phyloP scores from a whole-genome alignment of 2,888 invertebrate species.

The Panzeria rudis region DNA sequence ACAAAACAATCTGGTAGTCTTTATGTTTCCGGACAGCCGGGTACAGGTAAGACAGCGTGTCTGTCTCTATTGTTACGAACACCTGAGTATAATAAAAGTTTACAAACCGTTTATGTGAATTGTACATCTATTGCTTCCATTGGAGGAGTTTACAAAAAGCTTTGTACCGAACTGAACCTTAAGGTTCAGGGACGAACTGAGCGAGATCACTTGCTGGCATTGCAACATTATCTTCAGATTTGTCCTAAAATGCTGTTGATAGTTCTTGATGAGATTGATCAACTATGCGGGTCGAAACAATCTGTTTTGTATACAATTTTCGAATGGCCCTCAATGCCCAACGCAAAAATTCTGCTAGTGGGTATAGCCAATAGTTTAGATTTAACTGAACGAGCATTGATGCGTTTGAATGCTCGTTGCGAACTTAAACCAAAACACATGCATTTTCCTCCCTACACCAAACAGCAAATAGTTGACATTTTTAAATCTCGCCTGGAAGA shows the following conservation, averaged over 20 bases:
- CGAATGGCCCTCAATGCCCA: conserved; percentile 92
- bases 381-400: conserved; percentile 94
- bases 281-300: conserved; percentile 91
- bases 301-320: conserved; percentile 96
- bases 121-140: conserved; percentile 96
- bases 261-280: conserved; percentile 98
- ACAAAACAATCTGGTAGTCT: conserved; percentile 90
- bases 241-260: conserved; percentile 89
- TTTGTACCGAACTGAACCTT: conserved; percentile 89
- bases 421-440: conserved; percentile 90
- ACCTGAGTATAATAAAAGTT: conserved; percentile 84
- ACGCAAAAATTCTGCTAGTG: conserved; percentile 90
- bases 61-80: conserved; percentile 89
- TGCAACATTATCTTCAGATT: conserved; percentile 88
- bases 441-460: conserved; percentile 96
- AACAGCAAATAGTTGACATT: conserved; percentile 94
- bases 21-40: conserved; percentile 98
- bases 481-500: conserved; percentile 90
- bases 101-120: conserved; percentile 88
- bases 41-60: conserved; percentile 97
- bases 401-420: conserved; percentile 91
- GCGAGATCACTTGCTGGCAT: conserved; percentile 87
- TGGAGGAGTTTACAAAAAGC: conserved; percentile 90
- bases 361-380: conserved; percentile 98
- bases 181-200: conserved; percentile 86